phyloP scores from a whole-genome alignment of 2,888 invertebrate genomes.

The Caradrina clavipalpis region DNA sequence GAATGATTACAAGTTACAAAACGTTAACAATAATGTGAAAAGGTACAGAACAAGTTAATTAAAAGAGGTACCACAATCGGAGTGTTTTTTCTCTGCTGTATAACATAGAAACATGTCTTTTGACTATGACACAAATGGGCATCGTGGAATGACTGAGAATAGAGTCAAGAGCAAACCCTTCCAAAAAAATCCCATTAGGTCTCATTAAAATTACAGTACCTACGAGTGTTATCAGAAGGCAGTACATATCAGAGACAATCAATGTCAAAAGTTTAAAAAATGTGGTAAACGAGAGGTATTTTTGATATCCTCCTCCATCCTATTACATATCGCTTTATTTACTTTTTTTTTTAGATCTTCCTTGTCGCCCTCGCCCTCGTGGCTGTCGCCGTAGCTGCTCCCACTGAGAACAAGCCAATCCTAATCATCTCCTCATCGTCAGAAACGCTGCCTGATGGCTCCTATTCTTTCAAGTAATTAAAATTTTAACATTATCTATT shows the following conservation, averaged over 20 bases:
- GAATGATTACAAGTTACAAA: too few relatives aligned
- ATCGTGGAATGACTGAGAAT: too few relatives aligned
- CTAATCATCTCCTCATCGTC: conserved; percentile 73
- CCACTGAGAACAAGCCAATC: conserved; percentile 61
- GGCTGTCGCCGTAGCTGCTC: conserved; percentile 76
- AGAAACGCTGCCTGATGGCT: conserved; percentile 76
- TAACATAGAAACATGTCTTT: too few relatives aligned
- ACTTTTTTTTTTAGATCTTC: conserved; percentile 55
- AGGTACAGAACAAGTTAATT: not conserved
- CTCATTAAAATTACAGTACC: not conserved
- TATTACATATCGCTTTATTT: not conserved
- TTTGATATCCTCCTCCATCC: not conserved
- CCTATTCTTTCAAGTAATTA: conserved; percentile 75
- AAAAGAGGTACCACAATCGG: not conserved
- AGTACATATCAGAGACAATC: too few relatives aligned
- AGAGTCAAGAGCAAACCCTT: too few relatives aligned
- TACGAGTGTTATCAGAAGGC: not conserved
- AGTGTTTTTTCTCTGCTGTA: too few relatives aligned
- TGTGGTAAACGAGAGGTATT: too few relatives aligned
- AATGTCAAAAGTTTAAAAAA: too few relatives aligned
- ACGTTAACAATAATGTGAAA: not conserved
- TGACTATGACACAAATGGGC: too few relatives aligned
- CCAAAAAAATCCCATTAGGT: too few relatives aligned
- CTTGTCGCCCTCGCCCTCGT: conserved; percentile 78
- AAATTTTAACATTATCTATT: not conserved